phyloP scores from a whole-genome alignment of 1,140 invertebrate genomes.

The Aphaenogaster floridana region DNA sequence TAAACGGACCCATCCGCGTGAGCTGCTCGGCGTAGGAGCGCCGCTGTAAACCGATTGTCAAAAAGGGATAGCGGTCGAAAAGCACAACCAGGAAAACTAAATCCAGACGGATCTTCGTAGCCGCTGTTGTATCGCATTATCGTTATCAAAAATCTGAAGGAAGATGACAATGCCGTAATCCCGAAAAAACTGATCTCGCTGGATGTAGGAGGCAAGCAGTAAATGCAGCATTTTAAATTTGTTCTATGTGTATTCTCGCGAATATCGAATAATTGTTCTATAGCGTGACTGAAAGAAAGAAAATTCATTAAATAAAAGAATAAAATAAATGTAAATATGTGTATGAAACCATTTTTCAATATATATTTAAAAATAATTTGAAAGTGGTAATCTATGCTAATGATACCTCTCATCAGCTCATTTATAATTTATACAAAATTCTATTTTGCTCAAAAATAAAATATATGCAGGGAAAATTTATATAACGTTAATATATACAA shows the following conservation, averaged over 20 bases:
- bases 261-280: not conserved
- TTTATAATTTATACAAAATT: not conserved
- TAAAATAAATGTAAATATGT: not conserved
- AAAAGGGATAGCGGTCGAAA: constrained; percentile 45
- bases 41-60: constrained; percentile 56
- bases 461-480: not conserved
- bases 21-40: constrained; percentile 39
- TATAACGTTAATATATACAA: not conserved
- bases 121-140: constrained; percentile 64
- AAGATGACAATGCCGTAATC: not conserved
- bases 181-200: not conserved
- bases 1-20: constrained; percentile 61
- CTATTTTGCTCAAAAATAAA: not conserved
- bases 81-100: constrained; percentile 69
- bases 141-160: constrained; percentile 71
- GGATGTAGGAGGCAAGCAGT: not conserved
- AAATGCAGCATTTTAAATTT: constrained; percentile 2
- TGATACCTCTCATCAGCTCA: not conserved
- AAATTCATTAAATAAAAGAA: not conserved
- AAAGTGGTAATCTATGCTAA: not conserved
- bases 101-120: constrained; percentile 67
- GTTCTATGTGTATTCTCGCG: not conserved
- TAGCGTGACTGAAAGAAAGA: too few relatives aligned
- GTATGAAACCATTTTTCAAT: not conserved
- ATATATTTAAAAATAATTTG: not conserved